phyloP scores from a whole-genome alignment of 2,797 vertebrate species.

The Liasis olivaceus region DNA sequence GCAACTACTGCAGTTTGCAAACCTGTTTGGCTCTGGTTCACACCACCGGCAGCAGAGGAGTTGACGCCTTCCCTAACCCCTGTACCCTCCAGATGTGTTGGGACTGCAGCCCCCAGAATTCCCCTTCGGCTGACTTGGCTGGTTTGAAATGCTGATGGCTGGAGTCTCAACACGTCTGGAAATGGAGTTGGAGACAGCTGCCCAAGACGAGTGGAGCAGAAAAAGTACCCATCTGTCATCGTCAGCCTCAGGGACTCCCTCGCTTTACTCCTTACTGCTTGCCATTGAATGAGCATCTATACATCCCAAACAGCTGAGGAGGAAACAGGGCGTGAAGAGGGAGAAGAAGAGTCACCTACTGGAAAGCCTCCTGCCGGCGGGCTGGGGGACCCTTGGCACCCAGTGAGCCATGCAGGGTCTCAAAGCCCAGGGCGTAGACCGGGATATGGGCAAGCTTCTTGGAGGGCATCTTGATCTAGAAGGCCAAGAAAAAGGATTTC shows the following conservation, averaged over 20 bases:
- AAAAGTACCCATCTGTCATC: not conserved
- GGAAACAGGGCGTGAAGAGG: not conserved
- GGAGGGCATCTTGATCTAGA: constrained; percentile 94
- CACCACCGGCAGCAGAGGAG: not conserved
- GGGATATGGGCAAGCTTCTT: constrained; percentile 96
- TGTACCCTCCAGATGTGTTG: not conserved
- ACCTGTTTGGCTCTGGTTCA: not conserved
- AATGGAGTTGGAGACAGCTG: not conserved
- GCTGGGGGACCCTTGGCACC: constrained; percentile 68
- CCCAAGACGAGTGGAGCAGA: not conserved
- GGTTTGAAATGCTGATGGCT: not conserved
- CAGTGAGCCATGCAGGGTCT: constrained; percentile 70
- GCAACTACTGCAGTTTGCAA: not conserved
- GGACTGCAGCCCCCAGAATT: not conserved
- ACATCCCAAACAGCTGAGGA: not conserved
- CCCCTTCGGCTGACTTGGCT: not conserved
- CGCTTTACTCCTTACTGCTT: not conserved
- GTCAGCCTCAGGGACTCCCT: not conserved
- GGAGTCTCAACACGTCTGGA: not conserved
- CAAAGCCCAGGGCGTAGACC: constrained; percentile 91
- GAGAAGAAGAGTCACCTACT: constrained; percentile 77
- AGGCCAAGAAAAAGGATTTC: not conserved
- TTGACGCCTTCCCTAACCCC: not conserved
- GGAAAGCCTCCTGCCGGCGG: constrained; percentile 83
- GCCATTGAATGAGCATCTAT: not conserved